phyloP scores from a whole-genome alignment of 1,140 invertebrate species.

The Macrotrachela quadricornifera region DNA sequence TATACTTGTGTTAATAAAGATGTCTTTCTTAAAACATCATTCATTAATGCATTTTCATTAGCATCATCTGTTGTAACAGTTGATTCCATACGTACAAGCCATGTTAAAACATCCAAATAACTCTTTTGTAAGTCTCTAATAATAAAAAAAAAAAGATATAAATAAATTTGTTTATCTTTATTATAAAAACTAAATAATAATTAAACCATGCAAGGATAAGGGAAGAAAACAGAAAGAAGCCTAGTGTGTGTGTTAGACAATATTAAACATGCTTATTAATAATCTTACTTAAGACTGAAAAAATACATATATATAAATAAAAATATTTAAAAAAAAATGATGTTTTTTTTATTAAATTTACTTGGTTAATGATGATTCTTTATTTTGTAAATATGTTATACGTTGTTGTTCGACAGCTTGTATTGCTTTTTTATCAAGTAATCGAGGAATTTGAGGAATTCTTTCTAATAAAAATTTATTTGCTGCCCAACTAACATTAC shows the following conservation, averaged over 20 bases:
- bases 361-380: conserved; percentile 37
- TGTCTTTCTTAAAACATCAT: too few relatives aligned
- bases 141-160: too few relatives aligned
- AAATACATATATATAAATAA: neutral
- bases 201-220: too few relatives aligned
- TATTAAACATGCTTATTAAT: neutral
- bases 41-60: too few relatives aligned
- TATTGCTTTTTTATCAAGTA: conserved; percentile 35
- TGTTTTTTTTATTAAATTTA: conserved; percentile 11
- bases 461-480: conserved; percentile 45
- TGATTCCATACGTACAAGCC: neutral
- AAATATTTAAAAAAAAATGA: neutral
- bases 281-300: neutral
- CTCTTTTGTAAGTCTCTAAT: too few relatives aligned
- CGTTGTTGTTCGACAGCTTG: conserved; percentile 33
- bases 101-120: neutral
- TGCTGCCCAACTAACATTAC: conserved; percentile 55
- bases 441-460: conserved; percentile 36
- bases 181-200: too few relatives aligned
- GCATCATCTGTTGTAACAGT: neutral
- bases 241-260: too few relatives aligned
- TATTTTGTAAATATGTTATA: conserved; percentile 36
- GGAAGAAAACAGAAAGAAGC: too few relatives aligned
- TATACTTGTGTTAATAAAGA: too few relatives aligned
- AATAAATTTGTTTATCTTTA: too few relatives aligned